A percentile compares a stretch with the other conserved stretches of the same genome.
Conservation (phyloP, 2,797 vertebrate species). For the Crypturellus tataupa region DNA sequence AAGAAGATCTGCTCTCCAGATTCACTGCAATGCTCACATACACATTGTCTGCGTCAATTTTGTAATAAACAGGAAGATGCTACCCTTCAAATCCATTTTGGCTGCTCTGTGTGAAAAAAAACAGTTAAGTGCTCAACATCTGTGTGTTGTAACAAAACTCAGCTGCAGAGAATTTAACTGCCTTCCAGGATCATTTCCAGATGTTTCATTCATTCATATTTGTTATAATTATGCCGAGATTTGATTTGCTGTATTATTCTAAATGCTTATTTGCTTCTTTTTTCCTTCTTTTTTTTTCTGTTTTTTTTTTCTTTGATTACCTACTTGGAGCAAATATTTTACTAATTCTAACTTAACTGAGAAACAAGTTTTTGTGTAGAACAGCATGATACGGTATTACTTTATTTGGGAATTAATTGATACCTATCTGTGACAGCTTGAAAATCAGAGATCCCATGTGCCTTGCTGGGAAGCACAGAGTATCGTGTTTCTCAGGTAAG, state of each 20-base stretch:
- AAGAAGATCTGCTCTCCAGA: neutral
- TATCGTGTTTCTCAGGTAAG: neutral
- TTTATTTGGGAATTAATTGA: neutral
- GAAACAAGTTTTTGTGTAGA: neutral
- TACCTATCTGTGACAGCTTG: neutral
- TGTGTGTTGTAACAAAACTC: neutral
- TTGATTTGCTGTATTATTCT: neutral
- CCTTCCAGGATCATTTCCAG: neutral
- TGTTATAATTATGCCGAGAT: neutral
- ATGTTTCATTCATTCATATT: neutral
- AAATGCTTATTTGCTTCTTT: neutral
- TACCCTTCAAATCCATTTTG: neutral
- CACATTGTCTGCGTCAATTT: neutral
- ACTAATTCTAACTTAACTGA: neutral
- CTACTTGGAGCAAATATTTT: neutral
- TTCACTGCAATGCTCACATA: neutral
- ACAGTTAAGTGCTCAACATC: neutral
- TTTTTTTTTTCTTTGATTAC: neutral
- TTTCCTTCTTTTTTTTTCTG: neutral
- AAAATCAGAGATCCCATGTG: neutral
- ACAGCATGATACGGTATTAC: neutral
- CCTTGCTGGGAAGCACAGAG: neutral
- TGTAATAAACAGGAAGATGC: neutral
- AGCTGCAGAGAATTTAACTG: neutral
- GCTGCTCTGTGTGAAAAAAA: neutral